A percentile compares a stretch with the other conserved stretches of the same genome.
Evolutionary conservation across 2,888 invertebrate genomes (phyloP).

Genomic region (Troides oblongomaculatus): DNA sequence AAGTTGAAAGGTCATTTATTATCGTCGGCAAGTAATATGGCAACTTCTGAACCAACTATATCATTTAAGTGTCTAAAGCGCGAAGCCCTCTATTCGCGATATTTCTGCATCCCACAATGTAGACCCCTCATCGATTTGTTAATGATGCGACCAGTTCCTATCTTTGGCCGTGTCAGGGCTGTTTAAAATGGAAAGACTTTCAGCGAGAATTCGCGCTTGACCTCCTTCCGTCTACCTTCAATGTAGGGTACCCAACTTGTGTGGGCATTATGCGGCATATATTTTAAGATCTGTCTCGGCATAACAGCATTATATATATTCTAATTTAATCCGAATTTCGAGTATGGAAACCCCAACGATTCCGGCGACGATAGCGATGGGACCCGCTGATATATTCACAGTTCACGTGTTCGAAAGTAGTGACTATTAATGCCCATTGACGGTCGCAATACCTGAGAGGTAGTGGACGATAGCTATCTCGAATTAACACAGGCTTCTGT

Average conservation of each 20-base stretch:
- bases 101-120: neutral
- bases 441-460: too few species aligned
- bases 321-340: neutral
- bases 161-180: slow-evolving; percentile 26
- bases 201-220: slow-evolving; percentile 25
- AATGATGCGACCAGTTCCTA: slow-evolving; percentile 19
- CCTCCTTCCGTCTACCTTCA: slow-evolving; percentile 23
- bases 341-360: neutral
- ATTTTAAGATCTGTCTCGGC: neutral
- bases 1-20: neutral
- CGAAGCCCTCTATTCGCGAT: neutral
- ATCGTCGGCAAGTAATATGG: neutral
- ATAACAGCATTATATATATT: neutral
- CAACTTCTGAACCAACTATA: neutral
- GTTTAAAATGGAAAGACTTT: slow-evolving; percentile 24
- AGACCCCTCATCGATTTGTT: slow-evolving; percentile 14
- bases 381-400: neutral
- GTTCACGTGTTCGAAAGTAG: too few species aligned
- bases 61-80: neutral
- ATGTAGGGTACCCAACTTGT: slow-evolving; percentile 3
- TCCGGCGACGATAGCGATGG: neutral
- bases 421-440: too few species aligned
- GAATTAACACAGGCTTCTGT: too few species aligned
- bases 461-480: too few species aligned
- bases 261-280: neutral